Evolutionary conservation across 2,888 invertebrate genomes (phyloP), one percentile per base, ranked within the genome.

Genomic region (Liopterus haemorrhoidalis): DNA sequence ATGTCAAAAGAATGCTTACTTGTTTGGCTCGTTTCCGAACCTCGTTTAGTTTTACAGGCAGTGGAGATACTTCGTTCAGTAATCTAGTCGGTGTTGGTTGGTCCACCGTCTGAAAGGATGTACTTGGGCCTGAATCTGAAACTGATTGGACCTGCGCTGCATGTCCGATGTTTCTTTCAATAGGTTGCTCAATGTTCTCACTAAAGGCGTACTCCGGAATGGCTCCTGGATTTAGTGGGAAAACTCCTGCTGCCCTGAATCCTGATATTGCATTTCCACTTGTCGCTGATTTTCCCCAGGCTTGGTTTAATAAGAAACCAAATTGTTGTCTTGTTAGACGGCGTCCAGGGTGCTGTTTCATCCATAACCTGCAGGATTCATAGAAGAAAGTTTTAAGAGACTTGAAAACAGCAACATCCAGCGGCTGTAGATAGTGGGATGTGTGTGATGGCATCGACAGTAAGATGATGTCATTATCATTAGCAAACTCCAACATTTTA

Each of bases 271-370:
- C 42, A 49, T 50, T 50, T 36, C 35, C 43, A 32, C 24, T 41
- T 12, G 50, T 49, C 9, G 46, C 50, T 20, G 52, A 15, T 40
- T 51, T 48, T 15, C 28, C 25, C 52, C 53, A 54, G 6, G 44
- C 49, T 27, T 51, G 28, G 5, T 24, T 30, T 24, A 54, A 25
- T 15, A 59, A 38, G 6, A 25, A 12, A 12, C 54, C 54, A 48
- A 55, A 55, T 11, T 50, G 32, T 5, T 49, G 12, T 27, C 53
- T 43, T 1, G 44, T 48, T 15, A 57, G 46, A 33, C 37, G 43
- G 43, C 54, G 44, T 4, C 31, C 40, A 33, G 50, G 44, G 33
- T 58, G 39, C 11, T 46, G 45, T 37, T 46, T 44, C 8, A 55
- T 28, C 32, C 36, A 57, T 20, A 15, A 25, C 14, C 43, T 44